These are phyloP conservation scores for Margaritifera margaritifera DNA, from an alignment of 2,888 invertebrate species.

Conservation along the genomic window DNA sequence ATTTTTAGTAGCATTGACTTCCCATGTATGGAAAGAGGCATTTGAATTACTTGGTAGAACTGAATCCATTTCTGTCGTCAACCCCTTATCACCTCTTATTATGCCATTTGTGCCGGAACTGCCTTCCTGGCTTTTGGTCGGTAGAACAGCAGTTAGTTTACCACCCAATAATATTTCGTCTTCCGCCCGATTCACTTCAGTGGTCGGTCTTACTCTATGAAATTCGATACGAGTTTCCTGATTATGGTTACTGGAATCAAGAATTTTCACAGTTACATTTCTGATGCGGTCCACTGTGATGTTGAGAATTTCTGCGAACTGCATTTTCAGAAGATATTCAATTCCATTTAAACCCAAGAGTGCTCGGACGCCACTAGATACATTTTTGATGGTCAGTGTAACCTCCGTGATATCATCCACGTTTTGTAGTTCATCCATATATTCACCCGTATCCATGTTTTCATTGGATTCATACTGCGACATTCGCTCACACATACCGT, in stretches of 20 bases:
- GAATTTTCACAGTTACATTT: conserved; percentile 36
- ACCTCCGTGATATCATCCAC: conserved; percentile 34
- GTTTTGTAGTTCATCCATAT: conserved; percentile 18
- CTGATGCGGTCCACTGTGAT: conserved; percentile 44
- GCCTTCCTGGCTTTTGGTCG: no score
- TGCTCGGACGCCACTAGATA: conserved; percentile 28
- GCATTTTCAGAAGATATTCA: conserved; percentile 22
- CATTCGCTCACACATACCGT: conserved; percentile 32
- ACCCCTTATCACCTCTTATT: no score
- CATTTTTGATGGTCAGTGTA: conserved; percentile 44
- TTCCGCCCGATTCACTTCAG: no score
- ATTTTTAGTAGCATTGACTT: neutral
- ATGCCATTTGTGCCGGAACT: no score
- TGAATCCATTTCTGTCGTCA: neutral
- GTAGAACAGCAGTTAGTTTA: neutral
- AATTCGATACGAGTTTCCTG: conserved; percentile 21
- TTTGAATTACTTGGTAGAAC: neutral
- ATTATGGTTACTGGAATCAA: conserved; percentile 19
- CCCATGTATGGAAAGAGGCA: neutral
- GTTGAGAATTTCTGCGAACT: conserved; percentile 38
- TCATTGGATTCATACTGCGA: conserved; percentile 12
- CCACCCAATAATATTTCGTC: neutral
- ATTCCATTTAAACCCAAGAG: conserved; percentile 23
- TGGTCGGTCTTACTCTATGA: conserved; percentile 9
- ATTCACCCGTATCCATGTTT: conserved; percentile 12